These are phyloP conservation scores for Dryoscopus gambensis DNA, from an alignment of 2,113 vertebrate species.

Conservation along the genomic window DNA sequence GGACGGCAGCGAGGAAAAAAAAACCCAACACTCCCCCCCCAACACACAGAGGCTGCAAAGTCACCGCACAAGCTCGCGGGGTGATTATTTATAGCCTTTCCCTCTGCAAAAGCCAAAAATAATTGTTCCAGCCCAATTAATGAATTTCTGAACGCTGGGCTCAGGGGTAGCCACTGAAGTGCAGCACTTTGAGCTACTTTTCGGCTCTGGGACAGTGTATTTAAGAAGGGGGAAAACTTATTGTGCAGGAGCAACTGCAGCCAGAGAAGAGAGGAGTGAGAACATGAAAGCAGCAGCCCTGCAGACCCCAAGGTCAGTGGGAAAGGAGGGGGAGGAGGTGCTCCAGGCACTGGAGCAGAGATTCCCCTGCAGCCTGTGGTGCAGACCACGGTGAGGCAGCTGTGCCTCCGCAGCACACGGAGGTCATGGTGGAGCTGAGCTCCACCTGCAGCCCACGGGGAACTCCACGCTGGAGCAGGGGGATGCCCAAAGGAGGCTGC, in stretches of 20 bases:
- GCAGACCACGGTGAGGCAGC: background rate
- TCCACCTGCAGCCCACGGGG: background rate
- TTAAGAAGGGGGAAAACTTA: background rate
- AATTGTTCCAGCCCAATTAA: slow-evolving; percentile 60
- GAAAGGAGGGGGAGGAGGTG: background rate
- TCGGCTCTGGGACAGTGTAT: background rate
- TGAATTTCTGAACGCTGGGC: background rate
- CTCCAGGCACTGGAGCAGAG: background rate
- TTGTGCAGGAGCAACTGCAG: background rate
- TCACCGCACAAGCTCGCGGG: slow-evolving; percentile 22
- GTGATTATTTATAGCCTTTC: slow-evolving; percentile 57
- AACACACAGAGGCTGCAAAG: slow-evolving; percentile 13
- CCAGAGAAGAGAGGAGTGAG: background rate
- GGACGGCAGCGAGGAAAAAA: background rate
- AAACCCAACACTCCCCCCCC: background rate
- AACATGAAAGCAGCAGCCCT: background rate
- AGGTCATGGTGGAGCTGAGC: background rate
- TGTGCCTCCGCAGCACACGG: background rate
- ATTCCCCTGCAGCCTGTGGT: background rate
- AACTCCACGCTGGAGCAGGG: background rate
- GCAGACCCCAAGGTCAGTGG: background rate
- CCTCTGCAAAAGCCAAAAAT: slow-evolving; percentile 58
- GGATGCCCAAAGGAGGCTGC: background rate
- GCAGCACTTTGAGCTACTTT: background rate
- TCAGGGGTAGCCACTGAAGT: background rate